phyloP scores from a whole-genome alignment of 2,113 vertebrate species.

The Ifrita kowaldi region DNA sequence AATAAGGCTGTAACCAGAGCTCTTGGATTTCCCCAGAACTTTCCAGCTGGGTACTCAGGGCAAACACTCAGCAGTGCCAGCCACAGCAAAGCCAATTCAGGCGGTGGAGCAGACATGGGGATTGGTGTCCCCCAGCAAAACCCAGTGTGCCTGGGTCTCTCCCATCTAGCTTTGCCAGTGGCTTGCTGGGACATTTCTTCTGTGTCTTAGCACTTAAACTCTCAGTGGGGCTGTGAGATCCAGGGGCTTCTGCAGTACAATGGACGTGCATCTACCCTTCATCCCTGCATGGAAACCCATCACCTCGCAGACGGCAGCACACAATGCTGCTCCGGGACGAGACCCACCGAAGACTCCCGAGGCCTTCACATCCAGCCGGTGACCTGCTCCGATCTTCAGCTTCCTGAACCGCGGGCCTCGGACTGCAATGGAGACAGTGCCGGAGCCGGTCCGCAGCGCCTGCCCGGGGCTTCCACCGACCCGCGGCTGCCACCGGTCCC shows the following conservation, averaged over 20 bases:
- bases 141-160: accelerated
- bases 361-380: slow-evolving; percentile 81
- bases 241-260: too few relatives aligned
- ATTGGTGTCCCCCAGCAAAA: neutral
- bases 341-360: slow-evolving; percentile 89
- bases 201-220: neutral
- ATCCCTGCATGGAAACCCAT: neutral
- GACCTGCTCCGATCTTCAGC: slow-evolving; percentile 83
- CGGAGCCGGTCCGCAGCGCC: neutral
- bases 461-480: neutral
- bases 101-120: accelerated
- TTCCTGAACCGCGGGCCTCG: slow-evolving; percentile 78
- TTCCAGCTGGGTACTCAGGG: neutral
- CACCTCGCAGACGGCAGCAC: neutral
- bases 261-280: too few relatives aligned
- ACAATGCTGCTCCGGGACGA: accelerated
- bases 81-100: accelerated
- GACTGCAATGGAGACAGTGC: slow-evolving; percentile 65
- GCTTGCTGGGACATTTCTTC: neutral
- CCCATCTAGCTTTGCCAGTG: accelerated
- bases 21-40: neutral
- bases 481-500: too few relatives aligned
- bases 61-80: neutral
- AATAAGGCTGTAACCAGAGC: neutral
- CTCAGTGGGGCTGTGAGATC: neutral